Base-by-base conservation (phyloP, 2,888 invertebrate species). In the Plagiodera versicolora region DNA sequence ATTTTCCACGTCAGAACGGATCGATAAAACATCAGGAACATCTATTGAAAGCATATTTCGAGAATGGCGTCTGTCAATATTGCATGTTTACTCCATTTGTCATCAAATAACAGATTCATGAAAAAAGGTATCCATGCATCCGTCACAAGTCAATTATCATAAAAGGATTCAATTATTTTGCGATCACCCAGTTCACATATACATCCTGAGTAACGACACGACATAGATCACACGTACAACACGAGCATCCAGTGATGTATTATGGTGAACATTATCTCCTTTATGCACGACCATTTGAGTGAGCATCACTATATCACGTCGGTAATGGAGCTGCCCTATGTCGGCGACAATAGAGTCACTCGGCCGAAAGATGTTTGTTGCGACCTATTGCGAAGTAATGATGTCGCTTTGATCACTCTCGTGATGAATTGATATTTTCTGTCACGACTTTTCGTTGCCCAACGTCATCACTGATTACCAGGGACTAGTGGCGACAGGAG, bases 261-360 rank as follows among this genome's bases (percentile, higher is more conserved):
- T 59, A 61, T 47, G 48, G 53, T 58, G 58, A 56, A 64, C 54
- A 63, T 59, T 53, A 45, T 56, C 50, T 56, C 63, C 60, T 63
- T 63, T 63, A 56, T 60, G 60, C 48, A 47, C 46, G 63, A 57
- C 56, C 63, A 56, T 59, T 50, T 60, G 59, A 54, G 56, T 49
- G 51, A 60, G 47, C 47, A 35, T 60, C 47, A 47, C 52, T 56
- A 60, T 45, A 51, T 56, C 56, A 52, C 56, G 52, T 56, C 24
- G 55, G 49, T 60, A 60, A 60, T 60, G 60, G 60, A 50, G 50
- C 50, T 60, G 54, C 60, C 55, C 55, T 39, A 39, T 39, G 39
- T 39, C 4, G n/a, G 6, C 14, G 39, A 39, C 39, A 39, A 39
- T 39, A 39, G 39, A 39, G 39, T 39, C 39, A 39, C 10, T 39